These are phyloP conservation scores for Thysanoteuthis rhombus DNA, from an alignment of 2,888 invertebrate species.

Conservation along the genomic window DNA sequence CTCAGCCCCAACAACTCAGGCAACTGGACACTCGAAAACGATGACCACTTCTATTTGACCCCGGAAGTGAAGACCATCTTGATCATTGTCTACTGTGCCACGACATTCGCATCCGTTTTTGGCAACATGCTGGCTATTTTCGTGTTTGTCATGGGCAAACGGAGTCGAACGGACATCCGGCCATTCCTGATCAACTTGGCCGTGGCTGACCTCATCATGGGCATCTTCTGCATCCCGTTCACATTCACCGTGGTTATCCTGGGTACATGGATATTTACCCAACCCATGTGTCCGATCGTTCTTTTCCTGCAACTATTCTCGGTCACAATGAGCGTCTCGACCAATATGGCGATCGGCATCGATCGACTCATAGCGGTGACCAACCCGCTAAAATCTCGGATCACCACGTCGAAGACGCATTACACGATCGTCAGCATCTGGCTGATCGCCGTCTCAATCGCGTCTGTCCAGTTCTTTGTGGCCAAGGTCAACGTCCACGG, in stretches of 20 bases:
- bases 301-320: slow-evolving; percentile 69
- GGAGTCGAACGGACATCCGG: slow-evolving; percentile 55
- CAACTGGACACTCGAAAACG: not conserved
- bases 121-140: slow-evolving; percentile 68
- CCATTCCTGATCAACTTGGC: slow-evolving; percentile 83
- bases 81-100: slow-evolving; percentile 66
- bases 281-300: slow-evolving; percentile 70
- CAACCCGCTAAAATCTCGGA: slow-evolving; percentile 63
- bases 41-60: not conserved
- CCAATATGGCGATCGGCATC: slow-evolving; percentile 70
- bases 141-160: slow-evolving; percentile 64
- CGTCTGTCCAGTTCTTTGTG: slow-evolving; percentile 66
- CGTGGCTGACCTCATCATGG: slow-evolving; percentile 87
- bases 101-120: slow-evolving; percentile 66
- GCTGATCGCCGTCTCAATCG: slow-evolving; percentile 64
- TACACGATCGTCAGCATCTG: slow-evolving; percentile 68
- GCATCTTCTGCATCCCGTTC: slow-evolving; percentile 88
- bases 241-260: slow-evolving; percentile 72
- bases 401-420: slow-evolving; percentile 65
- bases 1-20: not conserved
- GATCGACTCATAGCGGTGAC: slow-evolving; percentile 66
- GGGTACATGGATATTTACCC: slow-evolving; percentile 69
- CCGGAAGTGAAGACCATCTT: slow-evolving; percentile 55
- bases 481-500: slow-evolving; percentile 38
- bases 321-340: slow-evolving; percentile 68